Evolutionary conservation across 1,140 invertebrate species (phyloP).

Genomic region (Latrodectus geometricus): DNA sequence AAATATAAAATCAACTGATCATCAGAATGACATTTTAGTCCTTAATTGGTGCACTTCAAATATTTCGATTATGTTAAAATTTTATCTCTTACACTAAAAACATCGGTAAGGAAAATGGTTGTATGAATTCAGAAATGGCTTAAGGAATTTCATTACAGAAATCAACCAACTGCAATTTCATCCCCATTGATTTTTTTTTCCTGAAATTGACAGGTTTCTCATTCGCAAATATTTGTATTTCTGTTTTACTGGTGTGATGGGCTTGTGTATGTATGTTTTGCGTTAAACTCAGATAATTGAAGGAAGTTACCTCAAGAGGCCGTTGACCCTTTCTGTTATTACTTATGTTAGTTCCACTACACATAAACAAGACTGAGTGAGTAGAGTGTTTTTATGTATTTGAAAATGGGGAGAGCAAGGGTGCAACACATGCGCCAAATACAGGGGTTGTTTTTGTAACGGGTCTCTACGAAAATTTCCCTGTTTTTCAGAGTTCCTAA

Average conservation of each 20-base stretch:
- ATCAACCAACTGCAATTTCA: too few relatives aligned
- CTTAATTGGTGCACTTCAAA: too few relatives aligned
- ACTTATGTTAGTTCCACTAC: constrained; percentile 12
- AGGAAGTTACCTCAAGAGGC: background rate
- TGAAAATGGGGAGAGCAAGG: background rate
- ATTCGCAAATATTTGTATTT: constrained; percentile 31
- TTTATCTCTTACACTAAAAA: too few relatives aligned
- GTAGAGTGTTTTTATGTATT: constrained; percentile 9
- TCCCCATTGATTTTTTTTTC: too few relatives aligned
- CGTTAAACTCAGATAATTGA: constrained; percentile 38
- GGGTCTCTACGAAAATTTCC: constrained; percentile 6
- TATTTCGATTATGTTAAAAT: too few relatives aligned
- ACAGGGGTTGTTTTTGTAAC: constrained; percentile 31
- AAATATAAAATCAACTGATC: too few relatives aligned
- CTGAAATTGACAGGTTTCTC: too few relatives aligned
- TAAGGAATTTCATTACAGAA: too few relatives aligned
- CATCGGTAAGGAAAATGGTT: too few relatives aligned
- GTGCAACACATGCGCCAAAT: background rate
- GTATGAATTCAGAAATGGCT: too few relatives aligned
- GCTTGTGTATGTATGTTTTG: background rate
- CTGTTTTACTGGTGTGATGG: background rate
- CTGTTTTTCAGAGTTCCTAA: background rate
- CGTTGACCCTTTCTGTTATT: constrained; percentile 27
- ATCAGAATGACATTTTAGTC: too few relatives aligned
- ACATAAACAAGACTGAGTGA: constrained; percentile 24